Percentiles rank a stretch among this genome's conserved stretches.
These are phyloP conservation scores for Globodera ellingtonae DNA, from an alignment of 1,140 invertebrate genomes.

Conservation along the genomic window DNA sequence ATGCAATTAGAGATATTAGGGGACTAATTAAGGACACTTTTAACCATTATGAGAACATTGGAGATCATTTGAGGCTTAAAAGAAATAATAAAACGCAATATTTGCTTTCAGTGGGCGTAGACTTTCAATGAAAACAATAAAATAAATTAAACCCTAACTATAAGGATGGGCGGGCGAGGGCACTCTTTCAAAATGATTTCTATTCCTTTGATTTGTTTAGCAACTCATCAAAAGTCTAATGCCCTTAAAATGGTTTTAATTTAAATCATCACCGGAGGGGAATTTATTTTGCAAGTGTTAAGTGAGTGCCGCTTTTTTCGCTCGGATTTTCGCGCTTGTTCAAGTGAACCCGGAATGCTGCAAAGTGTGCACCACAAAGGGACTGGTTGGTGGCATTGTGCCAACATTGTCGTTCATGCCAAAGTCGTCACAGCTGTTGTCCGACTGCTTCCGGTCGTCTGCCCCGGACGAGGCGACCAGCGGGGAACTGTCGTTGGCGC, in stretches of 20 bases:
- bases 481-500: constrained; percentile 27
- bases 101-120: no score
- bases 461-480: constrained; percentile 3
- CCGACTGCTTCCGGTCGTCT: background rate
- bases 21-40: no score
- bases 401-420: background rate
- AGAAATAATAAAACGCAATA: no score
- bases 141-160: no score
- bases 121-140: no score
- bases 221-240: no score
- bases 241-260: background rate
- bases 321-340: background rate
- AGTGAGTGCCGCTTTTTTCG: background rate
- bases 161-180: no score
- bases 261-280: background rate
- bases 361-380: constrained; percentile 23
- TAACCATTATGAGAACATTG: no score
- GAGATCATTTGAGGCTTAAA: no score
- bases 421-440: constrained; percentile 15
- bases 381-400: constrained; percentile 3
- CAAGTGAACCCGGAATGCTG: constrained; percentile 31
- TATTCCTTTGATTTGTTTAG: no score
- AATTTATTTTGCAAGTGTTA: background rate
- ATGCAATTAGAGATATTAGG: no score
- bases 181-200: no score